Base-by-base conservation (phyloP, 1,140 invertebrate species). In the Dendrolimus kikuchii region DNA sequence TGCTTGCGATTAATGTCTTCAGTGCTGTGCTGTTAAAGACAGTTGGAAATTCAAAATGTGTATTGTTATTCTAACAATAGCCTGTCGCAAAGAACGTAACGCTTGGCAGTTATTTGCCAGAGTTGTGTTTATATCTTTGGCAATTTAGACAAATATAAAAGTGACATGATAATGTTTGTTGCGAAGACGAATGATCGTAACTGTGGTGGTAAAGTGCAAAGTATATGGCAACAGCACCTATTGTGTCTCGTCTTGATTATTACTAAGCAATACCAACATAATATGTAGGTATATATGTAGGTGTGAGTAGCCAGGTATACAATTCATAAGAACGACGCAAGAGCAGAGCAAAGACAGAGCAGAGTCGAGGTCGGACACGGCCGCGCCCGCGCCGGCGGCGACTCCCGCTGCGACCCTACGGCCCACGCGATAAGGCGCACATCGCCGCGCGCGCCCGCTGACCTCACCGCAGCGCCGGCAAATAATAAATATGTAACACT, bases 401-500 rank as follows among this genome's bases (percentile, higher is more conserved):
- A 54, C 51, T 48, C 47, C 62, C 49, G 62, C 71, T 42, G 45
- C 66, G 73, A 79, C 79, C 74, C 75, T 86, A 83, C 64, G 60
- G 57, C 80, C 66, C 68, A 65, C 67, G 64, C 58, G 77, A 86
- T 84, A 86, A 84, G 71, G 81, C 71, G 59, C 73, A 86, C 65
- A 72, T 73, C 77, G 72, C 71, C 67, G 65, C 74, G 77, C 70
- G 60, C 74, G 70, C 78, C 48, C 54, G 68, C 77, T 79, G 78
- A 82, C 79, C 82, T 83, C 74, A 83, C 73, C 80, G 71, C 73
- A 71, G 60, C 74, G 67, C 71, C 79, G 77, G 77, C 82, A 82
- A 83, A 82, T 83, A 83, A 86, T 86, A 86, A 86, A 86, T 86
- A 86, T 86, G 82, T 86, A 86, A 84, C 81, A 81, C 72, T 83